Evolutionary conservation across 2,113 vertebrate genomes (phyloP).

Genomic region (Erpornis zantholeuca): DNA sequence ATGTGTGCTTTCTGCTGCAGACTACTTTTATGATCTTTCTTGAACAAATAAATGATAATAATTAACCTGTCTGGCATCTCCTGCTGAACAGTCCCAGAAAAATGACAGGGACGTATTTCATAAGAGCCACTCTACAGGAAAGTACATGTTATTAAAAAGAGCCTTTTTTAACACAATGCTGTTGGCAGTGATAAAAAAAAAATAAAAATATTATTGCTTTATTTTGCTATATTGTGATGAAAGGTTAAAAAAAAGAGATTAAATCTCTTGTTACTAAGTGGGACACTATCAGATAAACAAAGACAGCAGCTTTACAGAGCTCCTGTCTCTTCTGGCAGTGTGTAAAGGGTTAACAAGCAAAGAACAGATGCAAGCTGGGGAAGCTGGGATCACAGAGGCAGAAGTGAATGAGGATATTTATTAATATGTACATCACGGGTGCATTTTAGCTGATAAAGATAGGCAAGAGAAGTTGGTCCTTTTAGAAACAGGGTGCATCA

Average conservation of each 20-base stretch:
- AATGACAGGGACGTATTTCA: constrained; percentile 15
- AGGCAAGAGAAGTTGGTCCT: not conserved
- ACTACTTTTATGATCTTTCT: constrained; percentile 10
- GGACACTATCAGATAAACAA: not conserved
- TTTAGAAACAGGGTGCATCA: not conserved
- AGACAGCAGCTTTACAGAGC: not conserved
- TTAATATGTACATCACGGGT: not conserved
- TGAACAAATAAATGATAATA: constrained; percentile 51
- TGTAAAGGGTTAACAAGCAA: not conserved
- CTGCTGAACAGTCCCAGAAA: not conserved
- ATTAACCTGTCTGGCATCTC: constrained; percentile 38
- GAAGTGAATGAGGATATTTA: not conserved
- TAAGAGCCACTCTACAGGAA: not conserved
- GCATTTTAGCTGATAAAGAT: not conserved
- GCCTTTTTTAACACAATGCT: not conserved
- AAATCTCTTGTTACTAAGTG: not conserved
- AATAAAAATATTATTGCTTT: not conserved
- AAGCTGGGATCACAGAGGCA: not conserved
- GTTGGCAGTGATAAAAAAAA: not conserved
- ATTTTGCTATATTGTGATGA: not conserved
- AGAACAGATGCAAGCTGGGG: not conserved
- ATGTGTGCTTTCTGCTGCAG: not conserved
- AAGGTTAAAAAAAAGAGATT: not conserved
- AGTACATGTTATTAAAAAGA: not conserved
- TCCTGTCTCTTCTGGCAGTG: not conserved